These are phyloP conservation scores for Antheraea yamamai DNA, from an alignment of 2,888 invertebrate genomes.

Conservation along the genomic window DNA sequence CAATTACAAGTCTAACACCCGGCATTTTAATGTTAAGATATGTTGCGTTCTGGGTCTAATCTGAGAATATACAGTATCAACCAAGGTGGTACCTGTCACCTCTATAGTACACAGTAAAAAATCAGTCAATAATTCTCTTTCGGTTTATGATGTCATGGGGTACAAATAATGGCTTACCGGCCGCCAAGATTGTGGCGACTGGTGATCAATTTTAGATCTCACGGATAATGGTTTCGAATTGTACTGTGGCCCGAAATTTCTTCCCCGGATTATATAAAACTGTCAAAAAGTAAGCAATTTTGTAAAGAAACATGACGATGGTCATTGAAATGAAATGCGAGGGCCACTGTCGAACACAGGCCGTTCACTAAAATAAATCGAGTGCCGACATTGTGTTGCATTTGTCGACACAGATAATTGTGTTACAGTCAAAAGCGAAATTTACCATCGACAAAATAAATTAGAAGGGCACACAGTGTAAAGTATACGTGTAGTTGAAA, in stretches of 20 bases:
- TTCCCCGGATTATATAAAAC: not conserved
- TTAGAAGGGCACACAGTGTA: conserved; percentile 25
- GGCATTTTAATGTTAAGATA: too few species aligned
- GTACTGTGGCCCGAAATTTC: not conserved
- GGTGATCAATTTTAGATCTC: too few species aligned
- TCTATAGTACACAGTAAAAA: too few species aligned
- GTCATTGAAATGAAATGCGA: conserved; percentile 42
- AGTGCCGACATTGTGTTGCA: conserved; percentile 27
- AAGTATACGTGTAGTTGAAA: conserved; percentile 40
- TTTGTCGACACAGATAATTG: conserved; percentile 30
- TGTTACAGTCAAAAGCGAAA: conserved; percentile 25
- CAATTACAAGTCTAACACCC: too few species aligned
- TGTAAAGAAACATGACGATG: conserved; percentile 28
- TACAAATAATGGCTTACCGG: too few species aligned
- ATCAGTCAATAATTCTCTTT: too few species aligned
- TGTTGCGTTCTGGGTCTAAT: too few species aligned
- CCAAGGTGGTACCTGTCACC: too few species aligned
- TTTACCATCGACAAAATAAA: conserved; percentile 4
- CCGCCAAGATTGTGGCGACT: too few species aligned
- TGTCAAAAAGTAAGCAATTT: not conserved
- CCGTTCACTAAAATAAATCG: conserved; percentile 45
- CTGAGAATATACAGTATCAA: too few species aligned
- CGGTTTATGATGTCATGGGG: too few species aligned
- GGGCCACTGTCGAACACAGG: conserved; percentile 46
- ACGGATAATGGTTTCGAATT: too few species aligned